Evolutionary conservation across 2,113 vertebrate genomes (phyloP), one percentile per base, ranked within the genome.

Genomic region (Calonectris borealis): DNA sequence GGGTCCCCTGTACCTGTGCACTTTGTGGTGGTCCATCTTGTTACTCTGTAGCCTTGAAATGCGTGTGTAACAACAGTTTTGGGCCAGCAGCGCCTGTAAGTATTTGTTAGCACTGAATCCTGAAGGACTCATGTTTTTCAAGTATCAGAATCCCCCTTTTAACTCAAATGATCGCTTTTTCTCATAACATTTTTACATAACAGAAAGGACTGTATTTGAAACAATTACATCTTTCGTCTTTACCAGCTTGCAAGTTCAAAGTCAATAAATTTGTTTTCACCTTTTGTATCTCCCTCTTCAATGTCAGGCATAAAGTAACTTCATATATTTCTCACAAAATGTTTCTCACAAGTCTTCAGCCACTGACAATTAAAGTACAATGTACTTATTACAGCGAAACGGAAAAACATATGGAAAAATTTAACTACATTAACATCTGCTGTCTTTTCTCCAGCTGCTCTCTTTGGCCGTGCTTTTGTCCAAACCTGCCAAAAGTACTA

Each of bases 381-480:
- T 95, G 97, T 96, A 97, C 94, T 97, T 97, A 93, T 78, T 97
- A 91, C 31, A 92, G 87, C 32, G 25, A 87, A 97, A 92, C 4
- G 44, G 96, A 93, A 98, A 98, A 98, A 90, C 97, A 97, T 98
- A 97, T 95, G 97, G 97, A 97, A 95, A 96, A 96, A 72, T 95
- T 73, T 92, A 97, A 93, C 88, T 73, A 3, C 80, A 44, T 97
- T 97, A 97, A 94, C 98, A 98, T 97, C 98, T 98, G 98, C 83
- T 66, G 79, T 88, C 80, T 85, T 79, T 92, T 89, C 83, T 86
- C 97, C 98, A 96, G 98, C 98, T 98, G 98, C 94, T 97, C 34
- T 65, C 32, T 42, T 94, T 98, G 97, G 97, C 97, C 60, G 5
- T 32, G 20, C 85, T 94, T 13, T 40, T 93, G 94, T 91, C 84